Evolutionary conservation across 2,888 invertebrate species (phyloP).

Genomic region (Glyphotaelius pellucidus): DNA sequence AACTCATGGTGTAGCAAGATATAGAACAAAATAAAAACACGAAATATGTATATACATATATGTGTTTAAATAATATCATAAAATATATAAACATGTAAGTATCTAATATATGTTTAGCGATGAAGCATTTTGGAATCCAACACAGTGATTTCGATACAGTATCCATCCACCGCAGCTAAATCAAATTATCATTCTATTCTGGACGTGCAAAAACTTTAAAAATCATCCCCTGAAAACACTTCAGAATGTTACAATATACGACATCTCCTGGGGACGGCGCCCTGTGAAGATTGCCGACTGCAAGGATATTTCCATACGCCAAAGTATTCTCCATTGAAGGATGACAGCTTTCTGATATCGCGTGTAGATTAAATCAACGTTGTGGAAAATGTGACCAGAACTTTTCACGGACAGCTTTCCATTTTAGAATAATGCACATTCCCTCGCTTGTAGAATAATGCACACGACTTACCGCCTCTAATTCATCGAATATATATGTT

Average conservation of each 20-base stretch:
- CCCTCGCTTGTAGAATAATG: not conserved
- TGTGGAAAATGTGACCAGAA: conserved; percentile 20
- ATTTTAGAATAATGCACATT: not conserved
- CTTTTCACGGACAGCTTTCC: not conserved
- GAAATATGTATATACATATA: too few relatives aligned
- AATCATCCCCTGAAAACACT: conserved; percentile 58
- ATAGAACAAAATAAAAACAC: too few relatives aligned
- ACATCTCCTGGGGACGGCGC: conserved; percentile 46
- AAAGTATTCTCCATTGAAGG: conserved; percentile 14
- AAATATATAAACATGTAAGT: too few relatives aligned
- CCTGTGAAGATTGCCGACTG: conserved; percentile 55
- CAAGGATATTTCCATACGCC: conserved; percentile 50
- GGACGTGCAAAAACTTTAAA: conserved; percentile 42
- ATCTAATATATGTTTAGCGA: too few relatives aligned
- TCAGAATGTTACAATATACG: conserved; percentile 61
- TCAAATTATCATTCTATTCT: not conserved
- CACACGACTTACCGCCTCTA: not conserved
- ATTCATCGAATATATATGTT: not conserved
- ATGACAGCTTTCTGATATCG: conserved; percentile 17
- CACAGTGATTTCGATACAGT: not conserved
- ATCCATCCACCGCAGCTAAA: not conserved
- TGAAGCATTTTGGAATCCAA: not conserved
- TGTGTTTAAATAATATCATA: too few relatives aligned
- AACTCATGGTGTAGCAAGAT: too few relatives aligned
- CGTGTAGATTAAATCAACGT: conserved; percentile 22